A percentile compares a stretch with the other conserved stretches of the same genome.
phyloP scores from a whole-genome alignment of 1,140 invertebrate genomes.

The Mycetomoellerius zeteki region DNA sequence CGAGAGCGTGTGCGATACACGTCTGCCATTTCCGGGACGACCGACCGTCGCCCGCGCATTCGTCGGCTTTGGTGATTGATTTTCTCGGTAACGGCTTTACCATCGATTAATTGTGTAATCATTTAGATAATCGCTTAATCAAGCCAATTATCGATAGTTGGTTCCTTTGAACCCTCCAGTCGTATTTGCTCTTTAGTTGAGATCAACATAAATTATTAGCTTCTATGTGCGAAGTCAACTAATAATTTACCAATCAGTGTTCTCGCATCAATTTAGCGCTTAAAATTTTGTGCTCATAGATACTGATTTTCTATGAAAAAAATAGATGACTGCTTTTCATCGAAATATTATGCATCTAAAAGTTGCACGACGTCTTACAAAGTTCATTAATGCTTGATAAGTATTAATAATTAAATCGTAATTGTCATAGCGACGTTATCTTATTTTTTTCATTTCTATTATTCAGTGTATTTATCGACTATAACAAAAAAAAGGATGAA shows the following conservation, averaged over 20 bases:
- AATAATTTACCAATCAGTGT: background rate
- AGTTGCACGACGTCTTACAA: background rate
- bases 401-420: background rate
- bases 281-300: background rate
- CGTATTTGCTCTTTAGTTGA: background rate
- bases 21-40: constrained; percentile 17
- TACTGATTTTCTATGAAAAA: background rate
- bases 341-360: constrained; percentile 4
- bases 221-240: background rate
- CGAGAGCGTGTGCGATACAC: background rate
- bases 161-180: background rate
- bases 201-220: background rate
- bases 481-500: background rate
- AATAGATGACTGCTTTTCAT: background rate
- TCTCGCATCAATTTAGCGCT: background rate
- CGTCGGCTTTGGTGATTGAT: constrained; percentile 47
- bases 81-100: background rate
- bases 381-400: background rate
- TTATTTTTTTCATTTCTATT: background rate
- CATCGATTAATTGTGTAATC: constrained; percentile 50
- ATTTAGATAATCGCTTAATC: constrained; percentile 53
- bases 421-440: background rate
- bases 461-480: background rate
- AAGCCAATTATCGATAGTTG: background rate
- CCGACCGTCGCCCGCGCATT: background rate